Conservation (phyloP, 92 coral and sea anemone genomes). For the Micromussa lordhowensis region DNA sequence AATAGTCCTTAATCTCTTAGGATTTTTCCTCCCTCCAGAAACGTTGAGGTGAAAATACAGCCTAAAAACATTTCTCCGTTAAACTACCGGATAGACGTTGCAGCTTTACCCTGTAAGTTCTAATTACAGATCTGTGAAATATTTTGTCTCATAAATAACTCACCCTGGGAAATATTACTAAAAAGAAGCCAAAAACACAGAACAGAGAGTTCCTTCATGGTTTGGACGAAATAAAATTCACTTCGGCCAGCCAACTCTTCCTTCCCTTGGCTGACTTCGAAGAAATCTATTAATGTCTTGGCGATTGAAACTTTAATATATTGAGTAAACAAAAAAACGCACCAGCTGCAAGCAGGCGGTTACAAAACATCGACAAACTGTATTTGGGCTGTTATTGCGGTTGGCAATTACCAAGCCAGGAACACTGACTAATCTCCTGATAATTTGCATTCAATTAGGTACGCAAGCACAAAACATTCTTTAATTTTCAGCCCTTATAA, state of each 20-base stretch:
- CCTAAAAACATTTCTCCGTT: neutral
- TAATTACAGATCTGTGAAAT: neutral
- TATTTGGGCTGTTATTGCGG: slow-evolving; percentile 1
- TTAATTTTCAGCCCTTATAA: slow-evolving; percentile 10
- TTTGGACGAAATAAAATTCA: neutral
- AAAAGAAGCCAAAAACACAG: neutral
- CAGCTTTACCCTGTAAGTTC: neutral
- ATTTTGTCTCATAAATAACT: neutral
- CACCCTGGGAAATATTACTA: slow-evolving; percentile 7
- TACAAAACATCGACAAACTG: neutral
- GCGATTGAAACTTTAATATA: slow-evolving; percentile 19
- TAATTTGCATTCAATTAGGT: slow-evolving; percentile 31
- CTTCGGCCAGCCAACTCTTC: neutral
- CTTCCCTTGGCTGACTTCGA: neutral
- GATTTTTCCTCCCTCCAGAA: neutral
- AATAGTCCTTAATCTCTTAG: neutral
- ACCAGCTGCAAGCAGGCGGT: slow-evolving; percentile 27
- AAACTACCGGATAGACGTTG: too few species aligned
- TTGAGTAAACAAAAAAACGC: slow-evolving; percentile 8
- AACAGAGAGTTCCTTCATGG: slow-evolving; percentile 4
- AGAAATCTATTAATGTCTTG: neutral
- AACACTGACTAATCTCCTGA: neutral
- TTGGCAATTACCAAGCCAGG: slow-evolving; percentile 13
- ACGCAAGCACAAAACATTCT: slow-evolving; percentile 11
- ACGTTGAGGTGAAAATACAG: neutral